phyloP scores from a whole-genome alignment of 2,797 vertebrate species.

The Artibeus jamaicensis region DNA sequence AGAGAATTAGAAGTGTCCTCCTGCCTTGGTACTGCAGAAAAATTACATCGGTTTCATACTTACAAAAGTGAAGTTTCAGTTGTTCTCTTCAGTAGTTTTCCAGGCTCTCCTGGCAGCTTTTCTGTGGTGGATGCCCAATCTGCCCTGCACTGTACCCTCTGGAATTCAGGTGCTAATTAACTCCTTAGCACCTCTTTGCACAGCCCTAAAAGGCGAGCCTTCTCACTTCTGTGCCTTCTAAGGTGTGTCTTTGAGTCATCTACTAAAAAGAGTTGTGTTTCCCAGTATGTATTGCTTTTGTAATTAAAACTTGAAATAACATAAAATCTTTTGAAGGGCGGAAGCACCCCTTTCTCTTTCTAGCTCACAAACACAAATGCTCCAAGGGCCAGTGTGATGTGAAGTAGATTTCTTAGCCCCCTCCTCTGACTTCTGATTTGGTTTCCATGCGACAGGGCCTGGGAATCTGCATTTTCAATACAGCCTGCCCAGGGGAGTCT shows the following conservation, averaged over 20 bases:
- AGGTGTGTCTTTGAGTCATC: constrained; percentile 47
- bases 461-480: background rate
- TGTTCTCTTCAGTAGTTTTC: background rate
- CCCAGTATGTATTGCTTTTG: constrained; percentile 48
- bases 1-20: background rate
- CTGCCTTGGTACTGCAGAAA: background rate
- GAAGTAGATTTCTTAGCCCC: background rate
- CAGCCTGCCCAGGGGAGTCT: background rate
- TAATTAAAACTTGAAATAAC: constrained; percentile 65
- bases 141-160: constrained; percentile 40
- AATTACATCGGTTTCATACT: background rate
- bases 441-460: background rate
- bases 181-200: constrained; percentile 52
- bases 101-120: background rate
- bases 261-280: constrained; percentile 28
- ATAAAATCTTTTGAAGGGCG: background rate
- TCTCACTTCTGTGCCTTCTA: background rate
- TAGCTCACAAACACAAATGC: background rate
- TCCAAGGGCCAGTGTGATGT: background rate
- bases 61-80: background rate
- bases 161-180: constrained; percentile 70
- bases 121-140: background rate
- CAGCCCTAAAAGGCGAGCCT: constrained; percentile 24
- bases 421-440: background rate
- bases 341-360: background rate